These are phyloP conservation scores for Bostrychus sinensis DNA, from an alignment of 2,113 vertebrate genomes.

Conservation along the genomic window DNA sequence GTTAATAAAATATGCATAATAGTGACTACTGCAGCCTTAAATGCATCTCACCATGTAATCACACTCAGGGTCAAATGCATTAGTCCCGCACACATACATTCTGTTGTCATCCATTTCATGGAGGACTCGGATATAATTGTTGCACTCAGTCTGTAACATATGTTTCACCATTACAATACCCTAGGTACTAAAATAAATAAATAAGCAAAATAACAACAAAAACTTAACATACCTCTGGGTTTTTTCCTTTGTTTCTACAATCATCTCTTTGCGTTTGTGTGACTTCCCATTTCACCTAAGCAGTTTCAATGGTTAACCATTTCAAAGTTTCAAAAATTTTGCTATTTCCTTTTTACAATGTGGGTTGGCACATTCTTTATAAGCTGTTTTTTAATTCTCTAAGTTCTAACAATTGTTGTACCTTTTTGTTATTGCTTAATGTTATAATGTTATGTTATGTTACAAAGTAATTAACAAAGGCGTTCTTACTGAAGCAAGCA, in stretches of 20 bases:
- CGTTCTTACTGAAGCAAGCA: conserved; percentile 71
- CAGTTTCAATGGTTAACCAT: not conserved
- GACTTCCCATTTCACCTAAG: conserved; percentile 77
- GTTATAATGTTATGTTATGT: no score
- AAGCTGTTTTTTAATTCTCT: not conserved
- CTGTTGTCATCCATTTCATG: conserved; percentile 67
- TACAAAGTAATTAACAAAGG: not conserved
- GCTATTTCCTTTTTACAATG: not conserved
- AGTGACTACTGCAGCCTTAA: not conserved
- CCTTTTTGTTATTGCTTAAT: not conserved
- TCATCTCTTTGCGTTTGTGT: conserved; percentile 43
- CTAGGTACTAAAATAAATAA: not conserved
- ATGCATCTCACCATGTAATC: conserved; percentile 76
- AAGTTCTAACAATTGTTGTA: no score
- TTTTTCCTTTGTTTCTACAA: conserved; percentile 77
- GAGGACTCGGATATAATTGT: conserved; percentile 81
- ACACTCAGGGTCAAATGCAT: conserved; percentile 81
- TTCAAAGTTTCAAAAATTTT: not conserved
- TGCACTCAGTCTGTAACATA: conserved; percentile 74
- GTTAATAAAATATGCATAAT: no score
- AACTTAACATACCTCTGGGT: conserved; percentile 57
- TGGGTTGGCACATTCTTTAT: no score
- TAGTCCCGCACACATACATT: conserved; percentile 82
- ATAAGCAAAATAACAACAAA: not conserved
- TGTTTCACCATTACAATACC: not conserved